Conservation (phyloP, 2,797 vertebrate species). For the Podarcis siculus region DNA sequence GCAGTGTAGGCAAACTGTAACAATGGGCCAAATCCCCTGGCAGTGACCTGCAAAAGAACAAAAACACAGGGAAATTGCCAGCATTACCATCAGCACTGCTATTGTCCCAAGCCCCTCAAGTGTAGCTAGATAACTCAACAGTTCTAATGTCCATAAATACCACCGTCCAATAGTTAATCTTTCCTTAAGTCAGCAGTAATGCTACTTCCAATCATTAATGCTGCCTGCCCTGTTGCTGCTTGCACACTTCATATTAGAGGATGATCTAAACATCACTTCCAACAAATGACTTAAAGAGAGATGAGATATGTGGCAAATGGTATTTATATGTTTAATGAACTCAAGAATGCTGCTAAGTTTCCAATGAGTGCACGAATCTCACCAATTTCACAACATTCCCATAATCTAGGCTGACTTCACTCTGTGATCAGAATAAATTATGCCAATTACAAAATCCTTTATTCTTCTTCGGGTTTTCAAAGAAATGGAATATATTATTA, state of each 20-base stretch:
- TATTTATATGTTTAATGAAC: constrained; percentile 44
- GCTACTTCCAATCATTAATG: constrained; percentile 55
- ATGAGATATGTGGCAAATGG: constrained; percentile 25
- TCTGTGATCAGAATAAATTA: neutral
- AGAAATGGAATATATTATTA: neutral
- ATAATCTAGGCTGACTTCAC: neutral
- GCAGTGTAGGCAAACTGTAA: constrained; percentile 99
- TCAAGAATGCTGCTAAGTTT: constrained; percentile 41
- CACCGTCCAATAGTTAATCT: constrained; percentile 77
- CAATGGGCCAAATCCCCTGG: constrained; percentile 97
- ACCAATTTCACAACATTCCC: neutral
- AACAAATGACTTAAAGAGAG: constrained; percentile 39
- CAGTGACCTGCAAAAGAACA: constrained; percentile 90
- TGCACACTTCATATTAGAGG: constrained; percentile 7
- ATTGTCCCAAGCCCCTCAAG: constrained; percentile 79
- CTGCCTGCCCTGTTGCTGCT: constrained; percentile 20
- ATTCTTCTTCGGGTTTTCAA: neutral
- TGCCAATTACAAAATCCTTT: neutral
- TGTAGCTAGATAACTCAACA: constrained; percentile 80
- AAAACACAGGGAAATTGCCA: constrained; percentile 84
- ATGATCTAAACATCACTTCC: constrained; percentile 34
- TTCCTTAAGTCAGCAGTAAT: constrained; percentile 75
- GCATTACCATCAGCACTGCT: constrained; percentile 83
- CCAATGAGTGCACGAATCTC: constrained; percentile 12
- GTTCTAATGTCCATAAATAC: constrained; percentile 77